Base-by-base conservation (phyloP, 2,888 invertebrate genomes). In the Phaonia tiefii region DNA sequence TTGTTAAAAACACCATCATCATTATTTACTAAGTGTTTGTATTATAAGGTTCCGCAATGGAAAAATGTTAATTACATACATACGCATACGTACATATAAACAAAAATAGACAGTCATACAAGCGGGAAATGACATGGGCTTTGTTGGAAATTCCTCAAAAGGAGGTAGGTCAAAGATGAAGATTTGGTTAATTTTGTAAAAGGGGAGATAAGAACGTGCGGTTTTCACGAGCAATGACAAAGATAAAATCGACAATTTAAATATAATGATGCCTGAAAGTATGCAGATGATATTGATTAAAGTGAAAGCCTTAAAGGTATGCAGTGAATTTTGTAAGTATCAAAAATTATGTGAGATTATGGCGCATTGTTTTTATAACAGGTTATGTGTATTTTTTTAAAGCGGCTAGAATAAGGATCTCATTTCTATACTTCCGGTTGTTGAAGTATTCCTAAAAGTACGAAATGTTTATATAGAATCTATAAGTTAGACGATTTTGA, bases 21-120 rank as follows among this genome's bases (percentile, higher is more conserved):
- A 31, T 31, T 51, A 67, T 42, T 60, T 65, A 26, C 37, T 37
- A 20, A 70, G 63, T 44, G 39, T 17, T 67, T 51, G 22, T 11
- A 17, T n/a, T n/a, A n/a, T 70, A 31, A 69, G 25, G 20, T 58
- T 70, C 39, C 39, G 49, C 54, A 51, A 58, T 73, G 37, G 39
- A 22, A 70, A 72, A 72, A 60, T 66, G 72, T 78, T 78, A 73
- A 76, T 66, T 73, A 72, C 51, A 49, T n/a, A 51, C 42, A 51
- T 54, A 46, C 22, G 13, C 54, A 25, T 20, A 31, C 31, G n/a
- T n/a, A n/a, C n/a, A n/a, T n/a, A n/a, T n/a, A n/a, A n/a, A n/a
- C n/a, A n/a, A n/a, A 31, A 31, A 31, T 31, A 31, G 31, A 31
- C 31, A 31, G 8, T 31, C 31, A 31, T 31, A 31, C 31, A 31